Conservation (phyloP, 2,797 vertebrate species). For the Tauraco hartlaubi region DNA sequence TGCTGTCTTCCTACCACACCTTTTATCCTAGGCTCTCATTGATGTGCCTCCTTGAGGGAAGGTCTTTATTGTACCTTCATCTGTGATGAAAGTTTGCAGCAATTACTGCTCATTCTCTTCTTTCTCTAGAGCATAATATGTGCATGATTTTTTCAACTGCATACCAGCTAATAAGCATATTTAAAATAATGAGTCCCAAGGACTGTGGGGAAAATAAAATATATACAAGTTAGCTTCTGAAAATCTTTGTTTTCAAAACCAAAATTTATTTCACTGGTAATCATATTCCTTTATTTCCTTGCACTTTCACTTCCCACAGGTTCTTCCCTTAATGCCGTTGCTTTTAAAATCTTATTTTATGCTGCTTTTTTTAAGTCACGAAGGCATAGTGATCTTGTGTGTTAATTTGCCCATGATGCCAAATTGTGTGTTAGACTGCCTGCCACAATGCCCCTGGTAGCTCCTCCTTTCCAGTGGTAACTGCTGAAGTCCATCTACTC, state of each 20-base stretch:
- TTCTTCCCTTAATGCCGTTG: neutral
- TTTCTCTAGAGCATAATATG: neutral
- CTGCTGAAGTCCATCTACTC: neutral
- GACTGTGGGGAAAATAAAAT: neutral
- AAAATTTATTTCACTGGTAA: neutral
- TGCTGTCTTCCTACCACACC: neutral
- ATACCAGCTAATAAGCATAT: neutral
- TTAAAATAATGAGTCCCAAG: conserved; percentile 1
- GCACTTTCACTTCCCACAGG: neutral
- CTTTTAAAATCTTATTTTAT: neutral
- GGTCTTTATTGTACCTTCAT: conserved; percentile 23
- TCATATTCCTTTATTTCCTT: neutral
- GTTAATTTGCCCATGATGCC: neutral
- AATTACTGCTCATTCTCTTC: conserved; percentile 5
- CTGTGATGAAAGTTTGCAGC: neutral
- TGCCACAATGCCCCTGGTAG: neutral
- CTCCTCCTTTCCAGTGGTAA: neutral
- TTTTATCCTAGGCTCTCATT: neutral
- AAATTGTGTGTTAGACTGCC: neutral
- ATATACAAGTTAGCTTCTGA: neutral
- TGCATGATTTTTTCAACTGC: neutral
- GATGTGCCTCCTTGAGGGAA: conserved; percentile 9
- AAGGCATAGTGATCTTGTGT: neutral
- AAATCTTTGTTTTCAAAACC: neutral
- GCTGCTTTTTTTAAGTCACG: neutral